These are phyloP conservation scores for Lipophrys pholis DNA, from an alignment of 2,113 vertebrate species.

Conservation along the genomic window DNA sequence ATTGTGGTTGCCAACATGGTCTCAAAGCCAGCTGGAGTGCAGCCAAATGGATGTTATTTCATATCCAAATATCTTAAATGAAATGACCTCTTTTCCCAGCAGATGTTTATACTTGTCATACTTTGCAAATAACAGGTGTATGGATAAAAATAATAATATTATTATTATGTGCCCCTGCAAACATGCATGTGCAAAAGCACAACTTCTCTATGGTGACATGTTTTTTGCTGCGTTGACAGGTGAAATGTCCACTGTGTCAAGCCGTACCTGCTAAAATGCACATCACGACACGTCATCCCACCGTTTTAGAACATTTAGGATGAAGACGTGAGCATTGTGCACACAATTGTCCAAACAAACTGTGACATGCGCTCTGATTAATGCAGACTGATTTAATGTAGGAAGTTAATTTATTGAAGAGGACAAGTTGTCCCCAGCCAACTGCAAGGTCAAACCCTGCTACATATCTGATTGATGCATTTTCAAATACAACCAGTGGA, in stretches of 20 bases:
- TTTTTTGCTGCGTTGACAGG: too few relatives aligned
- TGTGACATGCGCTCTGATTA: neutral
- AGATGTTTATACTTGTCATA: too few relatives aligned
- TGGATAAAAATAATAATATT: too few relatives aligned
- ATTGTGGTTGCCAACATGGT: neutral
- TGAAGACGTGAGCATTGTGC: neutral
- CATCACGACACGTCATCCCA: neutral
- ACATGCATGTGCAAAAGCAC: too few relatives aligned
- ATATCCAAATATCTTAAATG: too few relatives aligned
- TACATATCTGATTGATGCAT: conserved; percentile 10
- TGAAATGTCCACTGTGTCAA: too few relatives aligned
- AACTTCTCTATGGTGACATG: too few relatives aligned
- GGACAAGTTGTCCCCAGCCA: conserved; percentile 15
- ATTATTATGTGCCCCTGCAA: too few relatives aligned
- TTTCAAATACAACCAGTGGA: conserved; percentile 14
- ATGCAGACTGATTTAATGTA: neutral
- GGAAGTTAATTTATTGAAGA: conserved; percentile 11
- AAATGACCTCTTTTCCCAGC: too few relatives aligned
- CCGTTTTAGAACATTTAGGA: neutral
- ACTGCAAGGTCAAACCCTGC: neutral
- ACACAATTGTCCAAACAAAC: neutral
- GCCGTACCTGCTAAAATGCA: too few relatives aligned
- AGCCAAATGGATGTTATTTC: neutral
- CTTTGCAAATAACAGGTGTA: too few relatives aligned
- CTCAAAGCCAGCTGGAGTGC: conserved; percentile 2